Base-by-base conservation (phyloP, 2,113 vertebrate genomes). In the Cyprinodon variegatus region DNA sequence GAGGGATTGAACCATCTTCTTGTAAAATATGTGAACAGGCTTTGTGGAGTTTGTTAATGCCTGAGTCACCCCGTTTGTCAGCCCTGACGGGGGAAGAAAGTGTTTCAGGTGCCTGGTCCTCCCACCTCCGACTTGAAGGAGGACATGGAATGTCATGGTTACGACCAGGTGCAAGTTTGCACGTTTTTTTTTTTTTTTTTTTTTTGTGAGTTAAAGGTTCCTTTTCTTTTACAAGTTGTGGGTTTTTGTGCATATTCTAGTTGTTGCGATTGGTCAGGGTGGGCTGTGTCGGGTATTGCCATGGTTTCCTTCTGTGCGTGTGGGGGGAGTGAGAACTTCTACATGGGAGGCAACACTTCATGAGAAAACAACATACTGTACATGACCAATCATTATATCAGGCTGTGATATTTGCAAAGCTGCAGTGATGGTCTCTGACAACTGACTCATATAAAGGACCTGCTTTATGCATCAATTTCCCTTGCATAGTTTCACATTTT, bases 11-110 rank as follows among this genome's bases (percentile, higher is more conserved):
- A 77, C 72, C 68, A 69, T 85, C 45, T 72, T 73, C 70, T 45
- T 48, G 61, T 40, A 68, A 74, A 76, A 59, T 78, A 82, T 79
- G 78, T 81, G 77, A 83, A 84, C 81, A 65, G 76, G 81, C 84
- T 81, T 66, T 75, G 71, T 53, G 66, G 85, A 78, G 53, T 83
- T 88, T 66, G 78, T 75, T 84, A 65, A 84, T 83, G 86, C 83
- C 82, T 90, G 86, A 92, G 81, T 90, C 90, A 89, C 80, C 69
- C 65, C 17, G 74, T 68, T 74, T 39, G 61, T 65, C 68, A 22
- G 63, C 60, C 77, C 68, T 40, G 63, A 1, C 36, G 65, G 4
- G 74, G 13, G 39, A 22, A 11, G 53, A 40, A 64, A 43, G 62
- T 65, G 61, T 77, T 71, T 76, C 72, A 8, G 43, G 72, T 76